Percentiles rank a stretch among this genome's conserved stretches.
These are phyloP conservation scores for Acleris sparsana DNA, from an alignment of 2,888 invertebrate species.

Conservation along the genomic window DNA sequence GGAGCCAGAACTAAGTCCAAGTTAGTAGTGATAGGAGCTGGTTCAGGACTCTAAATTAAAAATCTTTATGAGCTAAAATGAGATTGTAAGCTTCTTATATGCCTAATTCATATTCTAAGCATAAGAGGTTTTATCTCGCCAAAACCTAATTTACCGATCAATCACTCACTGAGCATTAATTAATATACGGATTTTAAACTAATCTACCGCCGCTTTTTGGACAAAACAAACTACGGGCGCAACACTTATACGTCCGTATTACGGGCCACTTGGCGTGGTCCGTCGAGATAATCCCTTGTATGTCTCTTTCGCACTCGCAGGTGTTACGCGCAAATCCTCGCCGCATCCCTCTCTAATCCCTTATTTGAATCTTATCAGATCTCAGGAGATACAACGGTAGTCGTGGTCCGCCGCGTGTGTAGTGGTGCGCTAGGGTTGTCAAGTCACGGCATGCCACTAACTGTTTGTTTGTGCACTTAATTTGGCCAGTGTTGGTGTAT, in stretches of 20 bases:
- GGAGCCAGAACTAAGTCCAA: too few relatives aligned
- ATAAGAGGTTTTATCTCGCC: neutral
- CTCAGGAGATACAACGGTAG: slow-evolving; percentile 80
- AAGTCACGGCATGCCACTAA: slow-evolving; percentile 17
- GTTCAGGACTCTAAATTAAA: too few relatives aligned
- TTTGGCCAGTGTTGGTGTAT: slow-evolving; percentile 25
- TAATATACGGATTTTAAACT: slow-evolving; percentile 32
- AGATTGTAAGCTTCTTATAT: neutral
- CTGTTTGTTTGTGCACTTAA: slow-evolving; percentile 19
- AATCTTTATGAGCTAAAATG: too few relatives aligned
- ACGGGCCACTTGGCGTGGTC: slow-evolving; percentile 70
- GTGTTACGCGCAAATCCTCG: slow-evolving; percentile 73
- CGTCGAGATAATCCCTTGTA: slow-evolving; percentile 78
- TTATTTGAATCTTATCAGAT: slow-evolving; percentile 85
- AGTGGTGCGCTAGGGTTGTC: slow-evolving; percentile 65
- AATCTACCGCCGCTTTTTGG: slow-evolving; percentile 31
- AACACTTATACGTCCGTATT: slow-evolving; percentile 46
- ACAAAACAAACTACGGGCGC: slow-evolving; percentile 53
- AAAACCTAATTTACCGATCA: slow-evolving; percentile 1
- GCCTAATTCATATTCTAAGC: neutral
- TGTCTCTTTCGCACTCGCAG: slow-evolving; percentile 63
- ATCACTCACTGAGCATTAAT: slow-evolving; percentile 18
- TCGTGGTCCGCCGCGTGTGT: slow-evolving; percentile 68
- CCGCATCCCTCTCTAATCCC: slow-evolving; percentile 79
- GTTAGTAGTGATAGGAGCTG: too few relatives aligned